A percentile compares a stretch with the other conserved stretches of the same genome.
phyloP scores from a whole-genome alignment of 23 tunicate species.

The Clavelina lepadiformis region DNA sequence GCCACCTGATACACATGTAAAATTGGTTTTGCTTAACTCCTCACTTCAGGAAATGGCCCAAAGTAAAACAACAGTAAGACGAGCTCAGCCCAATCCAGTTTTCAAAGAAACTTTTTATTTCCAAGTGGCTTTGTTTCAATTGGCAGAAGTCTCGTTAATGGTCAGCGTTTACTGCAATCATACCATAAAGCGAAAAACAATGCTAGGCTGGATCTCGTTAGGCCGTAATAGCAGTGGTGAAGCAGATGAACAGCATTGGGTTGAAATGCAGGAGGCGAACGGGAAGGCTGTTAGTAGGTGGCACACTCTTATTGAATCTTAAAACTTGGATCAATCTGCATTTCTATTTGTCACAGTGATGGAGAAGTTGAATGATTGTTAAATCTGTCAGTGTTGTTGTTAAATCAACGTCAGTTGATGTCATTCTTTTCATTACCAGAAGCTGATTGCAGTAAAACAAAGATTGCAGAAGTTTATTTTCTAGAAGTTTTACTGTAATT shows the following conservation, averaged over 20 bases:
- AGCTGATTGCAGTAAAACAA: no score
- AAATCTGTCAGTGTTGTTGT: no score
- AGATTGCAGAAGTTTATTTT: no score
- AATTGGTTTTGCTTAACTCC: slow-evolving; percentile 68
- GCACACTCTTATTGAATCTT: slow-evolving; percentile 89
- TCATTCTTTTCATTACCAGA: no score
- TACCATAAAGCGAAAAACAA: slow-evolving; percentile 71
- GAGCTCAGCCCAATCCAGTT: slow-evolving; percentile 92
- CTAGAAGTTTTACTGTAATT: no score
- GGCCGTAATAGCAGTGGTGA: slow-evolving; percentile 84
- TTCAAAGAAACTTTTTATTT: slow-evolving; percentile 90
- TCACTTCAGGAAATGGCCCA: slow-evolving; percentile 95
- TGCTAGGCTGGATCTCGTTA: slow-evolving; percentile 95
- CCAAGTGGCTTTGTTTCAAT: slow-evolving; percentile 92
- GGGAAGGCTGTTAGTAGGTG: slow-evolving; percentile 84
- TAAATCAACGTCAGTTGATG: no score
- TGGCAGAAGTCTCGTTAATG: slow-evolving; percentile 92
- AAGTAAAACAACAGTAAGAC: slow-evolving; percentile 80
- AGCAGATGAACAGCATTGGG: slow-evolving; percentile 90
- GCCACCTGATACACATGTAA: slow-evolving; percentile 95
- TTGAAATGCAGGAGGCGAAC: slow-evolving; percentile 76
- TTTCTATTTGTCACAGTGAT: no score
- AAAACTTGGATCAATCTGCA: no score
- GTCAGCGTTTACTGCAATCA: slow-evolving; percentile 64
- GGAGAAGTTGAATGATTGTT: no score